Base-by-base conservation (phyloP, 2,113 vertebrate species). In the Podarcis muralis region DNA sequence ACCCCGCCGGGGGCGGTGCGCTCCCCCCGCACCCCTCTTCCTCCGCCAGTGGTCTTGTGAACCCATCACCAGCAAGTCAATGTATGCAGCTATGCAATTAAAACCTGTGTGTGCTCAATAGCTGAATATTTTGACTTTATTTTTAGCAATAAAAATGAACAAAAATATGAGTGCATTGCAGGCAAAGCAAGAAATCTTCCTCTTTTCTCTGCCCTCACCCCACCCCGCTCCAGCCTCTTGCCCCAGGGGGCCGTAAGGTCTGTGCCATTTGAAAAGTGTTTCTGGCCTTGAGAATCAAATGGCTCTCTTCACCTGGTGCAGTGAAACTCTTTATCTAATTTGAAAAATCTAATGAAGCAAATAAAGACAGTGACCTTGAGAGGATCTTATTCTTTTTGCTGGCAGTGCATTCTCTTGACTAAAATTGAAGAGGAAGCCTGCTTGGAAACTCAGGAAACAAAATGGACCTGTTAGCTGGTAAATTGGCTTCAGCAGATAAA, bases 311-410 rank as follows among this genome's bases (percentile, higher is more conserved):
- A n/a, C 30, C 72, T 30, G 32, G 5, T 88, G 59, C 83, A 86
- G 0, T 85, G 65, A 40, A 90, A 88, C 74, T 40, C 74, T 62
- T 85, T 84, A 88, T 48, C 48, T 90, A 62, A 81, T 93, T 62
- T 90, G 65, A 35, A 86, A 80, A 92, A 74, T 53, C n/a, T 91
- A 87, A 91, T 85, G 75, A 92, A 91, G 84, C 84, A 90, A 86
- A 79, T 91, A 89, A 91, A 69, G 84, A 93, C 16, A 89, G 76
- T 43, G 88, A 77, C 68, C 88, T 91, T 92, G 92, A 88, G 92
- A 87, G 77, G 27, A 65, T 85, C 27, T 66, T 62, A 18, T 62
- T 62, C 3, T 66, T 86, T 93, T 92, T 92, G 76, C 69, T 85
- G 78, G 68, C 76, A 85, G 1, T 74, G 75, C 83, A 90, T n/a